Base-by-base conservation (phyloP, 2,113 vertebrate species). In the Canis aureus region DNA sequence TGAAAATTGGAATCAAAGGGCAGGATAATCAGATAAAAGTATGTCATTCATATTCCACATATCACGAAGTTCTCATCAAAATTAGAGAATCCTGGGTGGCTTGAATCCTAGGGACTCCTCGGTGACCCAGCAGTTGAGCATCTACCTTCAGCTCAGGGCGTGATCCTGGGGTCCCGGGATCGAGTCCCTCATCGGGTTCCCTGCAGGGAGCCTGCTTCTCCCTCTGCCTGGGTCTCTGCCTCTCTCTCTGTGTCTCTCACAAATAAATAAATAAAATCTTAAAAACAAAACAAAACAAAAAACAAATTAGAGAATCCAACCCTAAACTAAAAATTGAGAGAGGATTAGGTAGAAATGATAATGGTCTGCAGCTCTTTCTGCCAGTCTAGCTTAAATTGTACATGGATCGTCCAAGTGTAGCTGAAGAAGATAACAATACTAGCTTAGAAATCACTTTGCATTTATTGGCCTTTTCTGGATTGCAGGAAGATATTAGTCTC, bases 381-480 rank as follows among this genome's bases (percentile, higher is more conserved):
- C 38, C 38, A 78, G 53, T 64, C 60, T 78, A 32, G 15, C 62
- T 96, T 89, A 83, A 84, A 66, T 89, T 92, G 71, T 89, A 89
- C n/a, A 15, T 57, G 60, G 82, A 62, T 79, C 92, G 49, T 78
- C 73, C 53, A 60, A 23, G 38, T 17, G 57, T 27, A 79, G 12
- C 85, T 64, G 6, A 96, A 92, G 69, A 97, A 80, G 32, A 64
- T 25, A 9, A 9, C 5, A 69, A 59, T 51, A 89, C 17, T 88
- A 71, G 19, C 53, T 95, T 95, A 57, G 38, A 74, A 49, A 83
- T 96, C 64, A 86, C 35, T 85, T 84, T 76, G 60, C 43, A 94
- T 91, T 76, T 94, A 51, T 96, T 88, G 67, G 76, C n/a, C 49
- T 94, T 71, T 20, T 82, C 76, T 93, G 66, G 43, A 81, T 62